Evolutionary conservation across 2,797 vertebrate genomes (phyloP), one percentile per base, ranked within the genome.

Genomic region (Lacerta bilineata): DNA sequence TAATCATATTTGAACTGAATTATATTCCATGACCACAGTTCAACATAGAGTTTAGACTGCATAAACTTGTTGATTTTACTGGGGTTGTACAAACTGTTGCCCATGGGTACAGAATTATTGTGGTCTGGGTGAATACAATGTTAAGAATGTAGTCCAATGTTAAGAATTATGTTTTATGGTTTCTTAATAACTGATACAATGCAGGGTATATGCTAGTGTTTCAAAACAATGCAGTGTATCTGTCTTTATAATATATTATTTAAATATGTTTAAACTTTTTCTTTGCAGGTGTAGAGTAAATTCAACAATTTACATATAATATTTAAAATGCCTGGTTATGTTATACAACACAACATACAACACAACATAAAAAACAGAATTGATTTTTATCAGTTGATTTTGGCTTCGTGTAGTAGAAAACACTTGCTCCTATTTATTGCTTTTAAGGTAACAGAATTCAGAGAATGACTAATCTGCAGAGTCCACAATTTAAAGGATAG

Each of bases 271-370:
- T 90, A 90, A 93, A 96, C 93, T 95, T 97, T 95, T 97, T 96
- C 93, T 96, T 96, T 92, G 23, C 96, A 97, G 96, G 96, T 95
- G 13, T 97, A 96, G 90, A 94, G 88, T 96, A 88, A 93, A 96
- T 91, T 25, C 1, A 50, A 68, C 46, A 68, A 8, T 77, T 85
- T 88, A 39, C 27, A 89, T 93, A 11, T 94, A 95, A 88, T 91
- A 85, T 91, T 96, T 96, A 89, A 93, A 93, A 86, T 80, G 90
- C 80, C 86, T 20, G 85, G n/a, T 90, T 94, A 85, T 91, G 1
- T 93, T 93, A 50, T 91, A 88, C 50, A 55, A 55, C 15, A 55
- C 50, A 55, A 55, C 11, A 55, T 55, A 15, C 50, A 55, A 55
- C 50, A 15, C 50, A 55, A 55, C 50, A 55, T 55, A 55, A 55